A percentile compares a stretch with the other conserved stretches of the same genome.
Conservation (phyloP, 2,888 invertebrate genomes). For the Chorisops tibialis region DNA sequence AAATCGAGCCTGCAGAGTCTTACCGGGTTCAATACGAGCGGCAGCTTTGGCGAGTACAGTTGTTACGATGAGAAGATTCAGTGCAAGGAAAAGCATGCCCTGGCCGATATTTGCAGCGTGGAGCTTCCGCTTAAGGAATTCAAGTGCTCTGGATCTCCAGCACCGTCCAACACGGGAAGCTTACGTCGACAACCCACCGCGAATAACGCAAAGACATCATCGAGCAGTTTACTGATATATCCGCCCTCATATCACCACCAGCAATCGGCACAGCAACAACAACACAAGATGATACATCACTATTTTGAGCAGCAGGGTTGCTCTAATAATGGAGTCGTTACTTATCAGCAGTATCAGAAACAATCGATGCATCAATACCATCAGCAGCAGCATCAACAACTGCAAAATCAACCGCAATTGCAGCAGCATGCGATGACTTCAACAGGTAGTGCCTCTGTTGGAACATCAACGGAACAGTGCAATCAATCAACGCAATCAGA, state of each 20-base stretch:
- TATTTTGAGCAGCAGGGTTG: conserved; percentile 24
- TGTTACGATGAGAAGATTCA: conserved; percentile 63
- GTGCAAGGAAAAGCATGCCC: conserved; percentile 56
- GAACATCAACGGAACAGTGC: conserved; percentile 33
- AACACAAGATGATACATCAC: conserved; percentile 34
- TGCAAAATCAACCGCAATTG: background rate
- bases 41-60: conserved; percentile 63
- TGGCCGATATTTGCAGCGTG: conserved; percentile 59
- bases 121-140: conserved; percentile 65
- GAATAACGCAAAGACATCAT: background rate
- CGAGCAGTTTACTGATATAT: conserved; percentile 33
- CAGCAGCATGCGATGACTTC: background rate
- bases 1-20: conserved; percentile 58
- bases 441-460: conserved; percentile 25
- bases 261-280: background rate
- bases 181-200: conserved; percentile 43
- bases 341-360: conserved; percentile 34
- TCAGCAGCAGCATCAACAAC: conserved; percentile 17
- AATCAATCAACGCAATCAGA: conserved; percentile 39
- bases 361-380: conserved; percentile 15
- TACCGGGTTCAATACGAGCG: conserved; percentile 29
- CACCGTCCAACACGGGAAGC: conserved; percentile 41
- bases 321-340: conserved; percentile 35
- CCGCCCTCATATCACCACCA: conserved; percentile 35
- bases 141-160: conserved; percentile 55